Conservation (phyloP, 2,797 vertebrate genomes). For the Tenualosa ilisha region DNA sequence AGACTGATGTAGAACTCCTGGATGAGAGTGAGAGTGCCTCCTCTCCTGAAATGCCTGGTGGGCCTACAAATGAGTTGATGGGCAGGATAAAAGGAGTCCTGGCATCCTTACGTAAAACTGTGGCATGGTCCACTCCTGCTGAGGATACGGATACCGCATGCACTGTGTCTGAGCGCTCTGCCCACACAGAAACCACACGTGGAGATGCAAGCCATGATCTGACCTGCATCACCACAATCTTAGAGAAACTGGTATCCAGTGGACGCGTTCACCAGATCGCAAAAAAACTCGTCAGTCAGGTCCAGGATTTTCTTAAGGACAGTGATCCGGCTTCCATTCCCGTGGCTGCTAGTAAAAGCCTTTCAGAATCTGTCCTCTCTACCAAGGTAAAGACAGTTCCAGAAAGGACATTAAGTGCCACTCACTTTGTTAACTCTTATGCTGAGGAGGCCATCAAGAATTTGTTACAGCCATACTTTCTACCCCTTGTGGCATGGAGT, state of each 20-base stretch:
- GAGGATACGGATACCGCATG: neutral
- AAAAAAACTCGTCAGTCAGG: neutral
- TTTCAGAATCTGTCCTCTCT: neutral
- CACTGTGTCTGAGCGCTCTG: neutral
- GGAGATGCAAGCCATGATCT: neutral
- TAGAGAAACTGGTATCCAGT: neutral
- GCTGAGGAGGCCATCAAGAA: neutral
- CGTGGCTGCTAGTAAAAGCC: neutral
- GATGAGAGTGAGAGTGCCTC: too few species aligned
- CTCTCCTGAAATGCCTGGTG: neutral
- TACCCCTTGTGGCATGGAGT: neutral
- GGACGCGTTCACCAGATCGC: neutral
- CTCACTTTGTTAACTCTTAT: neutral
- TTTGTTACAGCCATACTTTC: neutral
- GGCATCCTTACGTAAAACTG: neutral
- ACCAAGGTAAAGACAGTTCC: neutral
- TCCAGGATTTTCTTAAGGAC: neutral
- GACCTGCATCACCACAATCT: neutral
- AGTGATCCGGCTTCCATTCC: neutral
- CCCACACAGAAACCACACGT: neutral
- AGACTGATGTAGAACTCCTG: neutral
- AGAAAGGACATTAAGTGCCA: neutral
- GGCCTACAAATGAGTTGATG: neutral
- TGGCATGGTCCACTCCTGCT: neutral
- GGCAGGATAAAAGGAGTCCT: neutral